Percentiles rank a stretch among this genome's conserved stretches.
phyloP scores from a whole-genome alignment of 2,888 invertebrate genomes.

The Fabriciana adippe region DNA sequence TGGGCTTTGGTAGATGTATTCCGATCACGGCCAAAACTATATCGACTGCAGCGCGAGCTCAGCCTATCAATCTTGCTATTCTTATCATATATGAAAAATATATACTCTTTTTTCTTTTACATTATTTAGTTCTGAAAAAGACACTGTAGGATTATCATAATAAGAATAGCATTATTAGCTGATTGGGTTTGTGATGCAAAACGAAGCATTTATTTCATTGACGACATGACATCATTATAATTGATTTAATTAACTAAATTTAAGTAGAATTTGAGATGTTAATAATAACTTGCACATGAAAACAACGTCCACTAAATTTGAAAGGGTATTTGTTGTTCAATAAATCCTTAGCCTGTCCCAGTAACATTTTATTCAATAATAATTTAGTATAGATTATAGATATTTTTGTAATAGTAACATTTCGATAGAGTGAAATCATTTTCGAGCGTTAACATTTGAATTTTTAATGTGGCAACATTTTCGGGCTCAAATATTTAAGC shows the following conservation, averaged over 20 bases:
- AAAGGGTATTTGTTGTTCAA: slow-evolving; percentile 77
- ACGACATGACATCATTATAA: slow-evolving; percentile 46
- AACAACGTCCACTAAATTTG: slow-evolving; percentile 61
- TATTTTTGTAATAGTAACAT: slow-evolving; percentile 80
- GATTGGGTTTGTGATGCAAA: slow-evolving; percentile 41
- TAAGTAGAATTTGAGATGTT: slow-evolving; percentile 57
- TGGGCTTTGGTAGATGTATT: slow-evolving; percentile 84
- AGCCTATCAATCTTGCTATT: slow-evolving; percentile 3
- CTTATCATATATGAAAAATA: background rate
- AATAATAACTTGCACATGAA: slow-evolving; percentile 56
- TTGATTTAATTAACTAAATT: slow-evolving; percentile 58
- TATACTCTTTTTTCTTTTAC: too few species aligned
- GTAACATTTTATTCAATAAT: slow-evolving; percentile 69
- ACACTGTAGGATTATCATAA: background rate
- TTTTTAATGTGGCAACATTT: slow-evolving; percentile 39
- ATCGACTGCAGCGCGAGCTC: slow-evolving; percentile 40
- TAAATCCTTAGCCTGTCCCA: slow-evolving; percentile 79
- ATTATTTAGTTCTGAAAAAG: slow-evolving; percentile 6
- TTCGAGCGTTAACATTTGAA: slow-evolving; percentile 53
- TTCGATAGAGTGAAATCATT: slow-evolving; percentile 68
- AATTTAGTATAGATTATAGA: slow-evolving; percentile 77
- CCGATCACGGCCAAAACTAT: slow-evolving; percentile 43
- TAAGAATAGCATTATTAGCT: slow-evolving; percentile 26
- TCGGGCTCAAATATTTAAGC: slow-evolving; percentile 26
- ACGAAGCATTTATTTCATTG: slow-evolving; percentile 67